A percentile compares a stretch with the other conserved stretches of the same genome.
These are phyloP conservation scores for Megalonaias nervosa DNA, from an alignment of 1,140 invertebrate species.

Conservation along the genomic window DNA sequence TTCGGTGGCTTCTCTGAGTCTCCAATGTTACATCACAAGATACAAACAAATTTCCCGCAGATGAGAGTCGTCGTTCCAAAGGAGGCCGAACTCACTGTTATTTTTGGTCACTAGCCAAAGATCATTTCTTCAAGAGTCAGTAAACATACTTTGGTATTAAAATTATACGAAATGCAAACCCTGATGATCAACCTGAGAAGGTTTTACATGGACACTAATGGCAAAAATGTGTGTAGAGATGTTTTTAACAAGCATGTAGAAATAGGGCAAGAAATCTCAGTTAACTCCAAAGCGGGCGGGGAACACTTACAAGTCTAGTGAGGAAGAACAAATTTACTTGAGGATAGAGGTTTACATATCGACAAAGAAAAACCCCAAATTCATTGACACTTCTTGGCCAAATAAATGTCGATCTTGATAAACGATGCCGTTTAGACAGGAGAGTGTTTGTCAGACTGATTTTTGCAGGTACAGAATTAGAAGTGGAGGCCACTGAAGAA, in stretches of 20 bases:
- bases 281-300: not conserved
- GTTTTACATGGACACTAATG: no score
- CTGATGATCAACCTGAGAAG: conserved; percentile 13
- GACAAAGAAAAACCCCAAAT: conserved; percentile 8
- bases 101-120: not conserved
- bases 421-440: not conserved
- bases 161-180: conserved; percentile 21
- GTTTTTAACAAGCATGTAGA: conserved; percentile 19
- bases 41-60: not conserved
- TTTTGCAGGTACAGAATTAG: conserved; percentile 22
- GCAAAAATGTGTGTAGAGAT: conserved; percentile 8
- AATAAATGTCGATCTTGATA: conserved; percentile 15
- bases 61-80: no score
- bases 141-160: conserved; percentile 6
- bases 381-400: conserved; percentile 19
- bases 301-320: conserved; percentile 8
- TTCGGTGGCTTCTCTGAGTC: conserved; percentile 35
- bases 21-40: conserved; percentile 14
- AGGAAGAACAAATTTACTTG: conserved; percentile 17
- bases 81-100: not conserved
- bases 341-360: conserved; percentile 18
- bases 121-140: conserved; percentile 14
- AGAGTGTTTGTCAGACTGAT: conserved; percentile 22
- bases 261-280: conserved; percentile 15
- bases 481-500: conserved; percentile 6